Evolutionary conservation across 2,888 invertebrate species (phyloP).

Genomic region (Heteromurus nitidus): DNA sequence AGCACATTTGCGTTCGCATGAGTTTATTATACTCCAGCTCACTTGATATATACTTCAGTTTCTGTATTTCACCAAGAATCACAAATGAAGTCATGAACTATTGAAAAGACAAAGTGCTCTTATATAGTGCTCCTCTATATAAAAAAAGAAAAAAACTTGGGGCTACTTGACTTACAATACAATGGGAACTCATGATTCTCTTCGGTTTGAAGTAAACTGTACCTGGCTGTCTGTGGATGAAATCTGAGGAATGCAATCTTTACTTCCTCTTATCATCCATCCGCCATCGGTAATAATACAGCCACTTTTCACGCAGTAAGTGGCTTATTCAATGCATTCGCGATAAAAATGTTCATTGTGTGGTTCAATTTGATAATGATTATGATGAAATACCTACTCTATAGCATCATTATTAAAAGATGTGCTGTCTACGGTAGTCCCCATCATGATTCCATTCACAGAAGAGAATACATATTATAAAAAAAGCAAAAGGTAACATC

Average conservation of each 20-base stretch:
- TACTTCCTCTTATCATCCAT: conserved; percentile 18
- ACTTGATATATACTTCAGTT: not conserved
- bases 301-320: not conserved
- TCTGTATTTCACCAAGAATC: not conserved
- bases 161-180: not conserved
- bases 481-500: not conserved
- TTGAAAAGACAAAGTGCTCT: not conserved
- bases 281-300: conserved; percentile 4
- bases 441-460: conserved; percentile 1
- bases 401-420: conserved; percentile 2
- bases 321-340: conserved; percentile 1
- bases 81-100: not conserved
- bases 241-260: not conserved
- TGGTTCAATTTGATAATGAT: conserved; percentile 6
- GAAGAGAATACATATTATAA: not conserved
- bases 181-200: not conserved
- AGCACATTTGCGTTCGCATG: not conserved
- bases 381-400: conserved; percentile 17
- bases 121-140: no score
- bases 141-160: no score
- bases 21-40: not conserved
- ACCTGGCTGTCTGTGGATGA: not conserved
- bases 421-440: not conserved
- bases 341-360: conserved; percentile 1
- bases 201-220: not conserved